phyloP scores from a whole-genome alignment of 2,888 invertebrate species.

The Melinaea menophilus region DNA sequence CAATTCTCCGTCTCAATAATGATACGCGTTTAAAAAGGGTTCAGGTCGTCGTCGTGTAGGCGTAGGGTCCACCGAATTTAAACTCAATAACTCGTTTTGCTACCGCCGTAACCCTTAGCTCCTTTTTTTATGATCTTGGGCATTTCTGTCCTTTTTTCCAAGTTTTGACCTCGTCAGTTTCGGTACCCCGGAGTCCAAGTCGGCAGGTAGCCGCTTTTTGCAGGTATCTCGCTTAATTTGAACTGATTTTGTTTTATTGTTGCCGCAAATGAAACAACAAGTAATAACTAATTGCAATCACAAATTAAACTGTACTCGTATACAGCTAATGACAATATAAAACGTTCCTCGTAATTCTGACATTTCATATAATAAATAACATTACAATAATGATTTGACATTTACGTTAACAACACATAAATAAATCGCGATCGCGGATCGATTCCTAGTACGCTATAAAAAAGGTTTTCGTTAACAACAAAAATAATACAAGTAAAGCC shows the following conservation, averaged over 20 bases:
- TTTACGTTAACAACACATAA: too few species aligned
- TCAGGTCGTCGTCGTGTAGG: slow-evolving; percentile 41
- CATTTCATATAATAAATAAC: too few species aligned
- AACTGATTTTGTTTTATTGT: slow-evolving; percentile 52
- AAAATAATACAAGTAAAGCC: slow-evolving; percentile 19
- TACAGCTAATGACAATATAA: too few species aligned
- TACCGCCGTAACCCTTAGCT: slow-evolving; percentile 62
- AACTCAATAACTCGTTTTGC: slow-evolving; percentile 74
- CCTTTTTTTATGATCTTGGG: slow-evolving; percentile 44
- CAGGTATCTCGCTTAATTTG: slow-evolving; percentile 59
- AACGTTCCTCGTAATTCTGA: too few species aligned
- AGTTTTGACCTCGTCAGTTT: slow-evolving; percentile 45
- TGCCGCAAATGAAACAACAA: slow-evolving; percentile 47
- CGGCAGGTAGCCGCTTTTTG: slow-evolving; percentile 72
- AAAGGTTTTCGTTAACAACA: slow-evolving; percentile 12
- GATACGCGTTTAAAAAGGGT: slow-evolving; percentile 38
- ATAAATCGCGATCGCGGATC: too few species aligned
- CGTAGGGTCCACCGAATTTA: slow-evolving; percentile 60
- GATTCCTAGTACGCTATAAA: background rate
- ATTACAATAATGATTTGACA: too few species aligned
- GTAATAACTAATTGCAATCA: slow-evolving; percentile 21
- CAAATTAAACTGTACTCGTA: slow-evolving; percentile 9
- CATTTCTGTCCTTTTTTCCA: slow-evolving; percentile 48
- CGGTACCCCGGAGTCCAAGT: slow-evolving; percentile 41
- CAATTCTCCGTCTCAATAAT: slow-evolving; percentile 43